Evolutionary conservation across 2,797 vertebrate species (phyloP).

Genomic region (Presbytis comata): DNA sequence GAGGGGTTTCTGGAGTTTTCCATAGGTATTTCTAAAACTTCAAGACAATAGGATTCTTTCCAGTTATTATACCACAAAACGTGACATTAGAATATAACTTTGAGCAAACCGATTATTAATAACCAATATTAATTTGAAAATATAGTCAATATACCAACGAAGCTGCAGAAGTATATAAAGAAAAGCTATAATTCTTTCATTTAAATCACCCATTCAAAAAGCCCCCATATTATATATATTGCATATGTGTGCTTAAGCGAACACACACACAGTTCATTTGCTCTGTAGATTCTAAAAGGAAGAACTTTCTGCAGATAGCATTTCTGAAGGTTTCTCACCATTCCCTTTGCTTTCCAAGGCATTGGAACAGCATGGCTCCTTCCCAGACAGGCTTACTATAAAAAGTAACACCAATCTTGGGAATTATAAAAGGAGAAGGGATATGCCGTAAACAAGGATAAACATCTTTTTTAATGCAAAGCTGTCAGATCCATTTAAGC

Average conservation of each 20-base stretch:
- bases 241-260: neutral
- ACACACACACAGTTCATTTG: neutral
- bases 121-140: conserved; percentile 23
- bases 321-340: conserved; percentile 75
- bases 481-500: conserved; percentile 82
- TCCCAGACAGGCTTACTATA: conserved; percentile 78
- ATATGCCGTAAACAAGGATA: conserved; percentile 81
- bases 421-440: conserved; percentile 76
- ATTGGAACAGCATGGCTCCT: conserved; percentile 52
- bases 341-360: conserved; percentile 70
- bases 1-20: conserved; percentile 25
- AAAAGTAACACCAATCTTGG: conserved; percentile 82
- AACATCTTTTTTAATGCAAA: conserved; percentile 81
- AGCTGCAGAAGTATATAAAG: neutral
- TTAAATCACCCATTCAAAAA: neutral
- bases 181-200: neutral
- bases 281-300: conserved; percentile 17
- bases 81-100: neutral
- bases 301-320: conserved; percentile 35
- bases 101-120: conserved; percentile 14
- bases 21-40: conserved; percentile 20
- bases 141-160: neutral
- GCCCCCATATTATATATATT: neutral
- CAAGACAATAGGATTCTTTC: neutral
- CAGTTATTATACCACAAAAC: neutral